A percentile compares a stretch with the other conserved stretches of the same genome.
Evolutionary conservation across 1,140 invertebrate genomes (phyloP).

Genomic region (Eriocheir sinensis): DNA sequence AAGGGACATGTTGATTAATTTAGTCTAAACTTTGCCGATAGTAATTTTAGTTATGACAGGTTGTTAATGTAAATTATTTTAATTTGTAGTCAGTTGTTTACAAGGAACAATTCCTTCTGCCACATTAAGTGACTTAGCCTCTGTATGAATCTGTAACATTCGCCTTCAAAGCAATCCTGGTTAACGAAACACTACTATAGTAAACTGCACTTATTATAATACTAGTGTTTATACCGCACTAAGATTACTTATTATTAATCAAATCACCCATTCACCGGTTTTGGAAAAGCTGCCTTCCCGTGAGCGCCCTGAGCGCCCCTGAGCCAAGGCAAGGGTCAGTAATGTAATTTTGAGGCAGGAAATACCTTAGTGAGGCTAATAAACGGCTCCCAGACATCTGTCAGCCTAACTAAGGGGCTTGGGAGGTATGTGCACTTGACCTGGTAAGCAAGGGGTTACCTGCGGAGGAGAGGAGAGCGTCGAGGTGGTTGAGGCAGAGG

Average conservation of each 20-base stretch:
- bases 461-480: slow-evolving; percentile 73
- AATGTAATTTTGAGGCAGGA: not conserved
- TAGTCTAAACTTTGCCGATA: not conserved
- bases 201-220: not conserved
- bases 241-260: not conserved
- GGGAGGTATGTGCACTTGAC: not conserved
- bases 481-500: slow-evolving; percentile 68
- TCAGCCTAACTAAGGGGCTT: not conserved
- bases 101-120: not conserved
- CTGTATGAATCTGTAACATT: not conserved
- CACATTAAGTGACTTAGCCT: not conserved
- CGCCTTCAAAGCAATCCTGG: not conserved
- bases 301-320: not conserved
- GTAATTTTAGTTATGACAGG: slow-evolving; percentile 16
- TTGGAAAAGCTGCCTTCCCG: not conserved
- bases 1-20: not conserved
- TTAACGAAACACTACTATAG: not conserved
- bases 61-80: not conserved
- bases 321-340: not conserved
- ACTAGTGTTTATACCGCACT: not conserved
- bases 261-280: not conserved
- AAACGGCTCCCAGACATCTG: not conserved
- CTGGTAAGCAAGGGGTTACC: slow-evolving; percentile 20
- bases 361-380: not conserved
- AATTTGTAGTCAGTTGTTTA: slow-evolving; percentile 42